Conservation (phyloP, 2,888 invertebrate species). For the Apotomis turbidana region DNA sequence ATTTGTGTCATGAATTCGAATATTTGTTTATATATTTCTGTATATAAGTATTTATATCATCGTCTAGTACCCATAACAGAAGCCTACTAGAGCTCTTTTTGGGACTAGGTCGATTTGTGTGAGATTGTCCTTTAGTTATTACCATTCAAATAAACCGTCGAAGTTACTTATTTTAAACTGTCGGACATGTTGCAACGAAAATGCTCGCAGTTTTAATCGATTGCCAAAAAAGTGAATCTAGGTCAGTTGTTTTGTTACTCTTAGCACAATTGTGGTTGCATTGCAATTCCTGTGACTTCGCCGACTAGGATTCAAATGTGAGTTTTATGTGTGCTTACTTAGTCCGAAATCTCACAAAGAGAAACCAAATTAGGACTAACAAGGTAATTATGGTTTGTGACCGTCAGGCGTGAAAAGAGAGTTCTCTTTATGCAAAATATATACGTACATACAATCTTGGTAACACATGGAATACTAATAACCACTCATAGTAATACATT, state of each 20-base stretch:
- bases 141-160: no score
- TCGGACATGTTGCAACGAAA: no score
- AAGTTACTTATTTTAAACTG: no score
- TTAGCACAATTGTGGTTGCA: background rate
- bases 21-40: no score
- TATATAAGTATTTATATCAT: no score
- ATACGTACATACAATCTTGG: background rate
- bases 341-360: background rate
- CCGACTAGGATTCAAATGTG: background rate
- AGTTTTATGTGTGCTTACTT: background rate
- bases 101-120: no score
- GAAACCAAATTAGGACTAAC: conserved; percentile 1
- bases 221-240: no score
- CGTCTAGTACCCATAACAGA: no score
- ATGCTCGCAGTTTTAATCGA: no score
- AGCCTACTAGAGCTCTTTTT: no score
- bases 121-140: no score
- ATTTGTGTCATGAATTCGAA: no score
- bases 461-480: background rate
- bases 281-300: background rate
- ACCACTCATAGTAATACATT: background rate
- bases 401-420: background rate
- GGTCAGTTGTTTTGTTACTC: background rate
- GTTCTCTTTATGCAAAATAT: background rate
- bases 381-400: conserved; percentile 16